Base-by-base conservation (phyloP, 1,140 invertebrate species). In the Brachionus plicatilis region DNA sequence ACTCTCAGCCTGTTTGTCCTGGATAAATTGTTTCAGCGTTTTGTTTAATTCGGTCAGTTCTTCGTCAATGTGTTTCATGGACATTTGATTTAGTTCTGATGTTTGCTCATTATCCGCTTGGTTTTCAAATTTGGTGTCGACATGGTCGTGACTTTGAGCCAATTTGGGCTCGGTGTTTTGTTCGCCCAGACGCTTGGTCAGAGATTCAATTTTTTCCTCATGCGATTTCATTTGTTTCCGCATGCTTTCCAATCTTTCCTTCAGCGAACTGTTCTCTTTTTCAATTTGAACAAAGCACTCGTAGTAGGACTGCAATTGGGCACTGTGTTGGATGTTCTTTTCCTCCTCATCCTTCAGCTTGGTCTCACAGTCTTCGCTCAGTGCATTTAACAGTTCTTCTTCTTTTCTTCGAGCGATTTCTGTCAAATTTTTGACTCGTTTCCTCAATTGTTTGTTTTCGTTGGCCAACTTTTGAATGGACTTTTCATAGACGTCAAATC, bases 221-320 rank as follows among this genome's bases (percentile, higher is more conserved):
- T 76, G 72, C 9, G 11, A 27, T 50, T 11, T 47, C 50, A 65
- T 47, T 37, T 68, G 37, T 17, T 17, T 24, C n/a, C 53, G 56
- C 79, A 82, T 60, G 17, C 20, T 53, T n/a, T 82, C 79, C 33
- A 65, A 12, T 65, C 60, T 60, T 8, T 45, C 43, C 24, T 82
- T 82, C 1, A 82, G 24, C 6, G 53, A 65, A 68, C 60, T 56
- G 43, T 82, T 82, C 27, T 82, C 79, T 82, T 82, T 82, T 47
- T 82, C 79, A 14, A 82, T 82, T 68, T 82, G 79, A 24, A 82
- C 41, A 65, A 82, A 82, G 27, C 79, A 82, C 53, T 82, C 79
- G 37, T 82, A 82, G 47, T 82, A 82, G 7, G 79, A 82, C 41
- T 82, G 79, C 8, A 82, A 68, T 47, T 82, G 79, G 27, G 79